These are phyloP conservation scores for Panagrolaimus sp. DNA, from an alignment of 1,140 invertebrate genomes.

Conservation along the genomic window DNA sequence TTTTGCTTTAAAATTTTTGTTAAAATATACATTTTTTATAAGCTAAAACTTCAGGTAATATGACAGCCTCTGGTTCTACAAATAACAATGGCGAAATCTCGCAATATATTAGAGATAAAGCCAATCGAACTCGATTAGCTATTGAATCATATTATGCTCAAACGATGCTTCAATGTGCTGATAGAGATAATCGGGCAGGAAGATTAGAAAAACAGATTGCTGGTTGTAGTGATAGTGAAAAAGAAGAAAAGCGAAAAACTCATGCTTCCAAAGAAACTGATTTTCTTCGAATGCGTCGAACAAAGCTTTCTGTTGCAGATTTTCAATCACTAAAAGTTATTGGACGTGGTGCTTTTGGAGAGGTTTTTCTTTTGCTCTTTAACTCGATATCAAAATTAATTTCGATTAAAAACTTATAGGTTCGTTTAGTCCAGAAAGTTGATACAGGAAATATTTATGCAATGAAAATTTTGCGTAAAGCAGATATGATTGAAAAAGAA, in stretches of 20 bases:
- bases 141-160: constrained; percentile 99
- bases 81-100: constrained; percentile 27
- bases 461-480: constrained; percentile 95
- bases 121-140: constrained; percentile 95
- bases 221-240: constrained; percentile 59
- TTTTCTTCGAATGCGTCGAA: constrained; percentile 88
- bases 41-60: not conserved
- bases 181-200: constrained; percentile 80
- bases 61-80: not conserved
- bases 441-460: constrained; percentile 76
- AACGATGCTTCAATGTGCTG: constrained; percentile 89
- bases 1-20: no score
- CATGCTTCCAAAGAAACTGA: constrained; percentile 97
- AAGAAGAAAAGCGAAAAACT: constrained; percentile 69
- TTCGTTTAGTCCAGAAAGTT: constrained; percentile 95
- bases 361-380: constrained; percentile 66
- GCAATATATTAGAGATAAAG: constrained; percentile 85
- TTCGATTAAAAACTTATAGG: constrained; percentile 63
- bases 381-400: constrained; percentile 3
- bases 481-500: constrained; percentile 89
- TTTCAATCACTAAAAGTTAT: constrained; percentile 97
- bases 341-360: constrained; percentile 93
- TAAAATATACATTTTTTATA: no score
- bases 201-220: constrained; percentile 54
- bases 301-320: constrained; percentile 90